Base-by-base conservation (phyloP, 1,140 invertebrate genomes). In the Drosophila quadrilineata region DNA sequence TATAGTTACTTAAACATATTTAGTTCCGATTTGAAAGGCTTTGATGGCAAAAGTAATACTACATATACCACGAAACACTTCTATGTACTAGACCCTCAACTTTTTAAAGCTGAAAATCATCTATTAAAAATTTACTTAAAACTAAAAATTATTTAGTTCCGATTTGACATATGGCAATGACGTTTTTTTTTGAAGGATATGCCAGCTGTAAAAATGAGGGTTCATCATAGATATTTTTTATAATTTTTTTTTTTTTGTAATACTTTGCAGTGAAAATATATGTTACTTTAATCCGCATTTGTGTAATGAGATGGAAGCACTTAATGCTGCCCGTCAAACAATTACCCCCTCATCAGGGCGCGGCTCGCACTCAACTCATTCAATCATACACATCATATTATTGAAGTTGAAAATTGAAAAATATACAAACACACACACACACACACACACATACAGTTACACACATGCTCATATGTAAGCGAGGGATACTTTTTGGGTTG, bases 221-320 rank as follows among this genome's bases (percentile, higher is more conserved):
- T 43, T 26, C 67, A 52, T 53, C 57, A 40, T 53, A 56, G 21
- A 56, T 52, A 71, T 75, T 63, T 54, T 62, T 57, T n/a, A n/a
- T n/a, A n/a, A 73, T 69, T 57, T 59, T 48, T 31, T 53, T 62
- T 53, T 28, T 10, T 43, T 8, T n/a, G 12, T 40, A 38, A n/a
- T 19, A 9, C 21, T 41, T 22, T 28, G 3, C n/a, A n/a, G 10
- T 16, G 4, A 28, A 22, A 31, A 16, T 24, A 58, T 49, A 17
- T 10, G 31, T 41, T 49, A 26, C n/a, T 72, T 70, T 76, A 82
- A 82, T 74, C 73, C 73, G 73, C 60, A 82, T 82, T 85, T 84
- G 77, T 63, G 73, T 70, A 82, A 77, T 77, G 77, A 73, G 76
- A 66, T 63, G 77, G 56, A 82, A 82, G 77, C 69, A 66, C 76